Conservation (phyloP, 1,140 invertebrate genomes). For the Musca domestica region DNA sequence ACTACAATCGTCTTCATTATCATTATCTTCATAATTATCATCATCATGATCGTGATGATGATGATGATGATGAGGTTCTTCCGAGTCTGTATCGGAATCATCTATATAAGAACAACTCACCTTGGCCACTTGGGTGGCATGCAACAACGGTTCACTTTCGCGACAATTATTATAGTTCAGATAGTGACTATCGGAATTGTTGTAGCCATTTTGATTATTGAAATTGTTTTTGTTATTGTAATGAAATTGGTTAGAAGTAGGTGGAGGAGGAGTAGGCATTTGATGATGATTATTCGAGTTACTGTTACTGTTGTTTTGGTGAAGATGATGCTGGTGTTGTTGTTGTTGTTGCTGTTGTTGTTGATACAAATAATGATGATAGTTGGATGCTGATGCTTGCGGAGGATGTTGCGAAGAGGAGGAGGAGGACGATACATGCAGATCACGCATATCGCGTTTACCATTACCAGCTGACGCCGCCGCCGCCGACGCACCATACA, state of each 20-base stretch:
- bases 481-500: constrained; percentile 16
- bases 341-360: constrained; percentile 11
- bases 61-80: no score
- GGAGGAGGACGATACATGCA: constrained; percentile 3
- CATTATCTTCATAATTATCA: no score
- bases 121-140: constrained; percentile 55
- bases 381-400: constrained; percentile 3
- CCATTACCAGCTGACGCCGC: constrained; percentile 22
- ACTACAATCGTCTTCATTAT: no score
- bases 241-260: neutral
- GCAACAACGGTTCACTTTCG: constrained; percentile 68
- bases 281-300: constrained; percentile 10
- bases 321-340: constrained; percentile 1
- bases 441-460: constrained; percentile 25
- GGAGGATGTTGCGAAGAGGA: neutral
- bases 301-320: neutral
- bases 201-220: constrained; percentile 24
- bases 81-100: no score
- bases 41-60: no score
- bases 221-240: constrained; percentile 34
- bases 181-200: constrained; percentile 29
- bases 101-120: constrained; percentile 32
- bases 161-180: constrained; percentile 56
- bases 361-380: constrained; percentile 22
- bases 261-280: neutral